Evolutionary conservation across 2,888 invertebrate genomes (phyloP).

Genomic region (Volucella bombylans): DNA sequence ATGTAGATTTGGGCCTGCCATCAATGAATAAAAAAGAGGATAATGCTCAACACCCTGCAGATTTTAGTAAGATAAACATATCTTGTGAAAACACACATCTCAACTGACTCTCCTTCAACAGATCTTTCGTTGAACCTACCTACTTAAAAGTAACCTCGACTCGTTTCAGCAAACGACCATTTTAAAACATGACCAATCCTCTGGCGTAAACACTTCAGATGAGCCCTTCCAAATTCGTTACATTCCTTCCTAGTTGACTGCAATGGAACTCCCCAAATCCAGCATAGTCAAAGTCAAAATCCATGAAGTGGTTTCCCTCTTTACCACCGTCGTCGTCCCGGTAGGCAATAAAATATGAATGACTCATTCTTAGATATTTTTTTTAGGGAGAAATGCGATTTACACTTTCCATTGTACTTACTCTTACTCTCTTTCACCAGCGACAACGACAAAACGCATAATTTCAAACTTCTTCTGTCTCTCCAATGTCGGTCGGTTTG

Average conservation of each 20-base stretch:
- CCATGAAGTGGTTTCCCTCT: conserved; percentile 35
- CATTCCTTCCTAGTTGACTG: conserved; percentile 7
- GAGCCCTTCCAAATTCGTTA: not conserved
- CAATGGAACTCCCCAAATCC: not conserved
- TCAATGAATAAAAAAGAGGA: no score
- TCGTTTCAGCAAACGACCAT: no score
- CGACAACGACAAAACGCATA: conserved; percentile 40
- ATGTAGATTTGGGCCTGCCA: no score
- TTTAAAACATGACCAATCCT: no score
- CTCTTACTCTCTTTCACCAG: not conserved
- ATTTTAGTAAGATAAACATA: no score
- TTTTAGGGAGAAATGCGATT: conserved; percentile 48
- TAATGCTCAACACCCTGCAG: no score
- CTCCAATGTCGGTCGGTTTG: not conserved
- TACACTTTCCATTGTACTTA: conserved; percentile 44
- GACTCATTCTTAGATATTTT: conserved; percentile 57
- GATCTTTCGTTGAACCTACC: no score
- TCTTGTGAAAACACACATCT: no score
- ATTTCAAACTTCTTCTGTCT: conserved; percentile 24
- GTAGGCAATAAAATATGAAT: conserved; percentile 51
- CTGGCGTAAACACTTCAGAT: no score
- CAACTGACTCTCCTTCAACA: no score
- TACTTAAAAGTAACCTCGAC: no score
- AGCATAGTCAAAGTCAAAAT: conserved; percentile 18
- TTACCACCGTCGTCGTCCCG: not conserved